Evolutionary conservation across 1,140 invertebrate genomes (phyloP), one percentile per base, ranked within the genome.

Genomic region (Drosophila pruinosa): DNA sequence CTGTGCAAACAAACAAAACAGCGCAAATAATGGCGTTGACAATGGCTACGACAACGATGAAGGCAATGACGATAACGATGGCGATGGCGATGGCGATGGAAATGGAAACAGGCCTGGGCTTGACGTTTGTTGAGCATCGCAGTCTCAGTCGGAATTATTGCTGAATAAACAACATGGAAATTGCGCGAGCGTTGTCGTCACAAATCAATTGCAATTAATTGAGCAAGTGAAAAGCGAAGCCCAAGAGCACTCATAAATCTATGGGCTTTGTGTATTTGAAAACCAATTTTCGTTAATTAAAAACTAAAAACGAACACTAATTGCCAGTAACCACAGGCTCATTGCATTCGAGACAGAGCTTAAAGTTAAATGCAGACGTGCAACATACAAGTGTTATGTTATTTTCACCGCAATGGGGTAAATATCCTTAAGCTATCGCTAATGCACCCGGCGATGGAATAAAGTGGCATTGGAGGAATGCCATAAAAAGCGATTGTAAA

Each of bases 121-220:
- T 39, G 63, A 57, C 43, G 41, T 47, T 24, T 21, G 15, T 10
- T 6, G 50, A 34, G 41, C 21, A 6, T 4, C 4, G 15, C 28
- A 65, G 43, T 38, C 19, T 21, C n/a, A 41, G 19, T 14, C 14
- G 34, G 74, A 77, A 68, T 72, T 64, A 83, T 72, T 50, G 62
- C 48, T 41, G 41, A 45, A 41, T 53, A 58, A 71, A 70, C 39
- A 78, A 71, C 59, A 41, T 64, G 58, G 22, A 71, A 76, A 78
- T 65, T 50, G 45, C 26, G 61, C 31, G 57, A 38, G 38, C 39
- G 70, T 64, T 57, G 65, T 58, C 58, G 63, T 75, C 79, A 72
- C 75, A 78, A 82, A 82, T 82, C 79, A 83, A 83, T 83, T 78
- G 79, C 57, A 76, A 71, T 75, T 83, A 83, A 82, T 83, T 83